Percentiles rank a stretch among this genome's conserved stretches.
phyloP scores from a whole-genome alignment of 2,113 vertebrate species.

The Vulpes ferrilata region DNA sequence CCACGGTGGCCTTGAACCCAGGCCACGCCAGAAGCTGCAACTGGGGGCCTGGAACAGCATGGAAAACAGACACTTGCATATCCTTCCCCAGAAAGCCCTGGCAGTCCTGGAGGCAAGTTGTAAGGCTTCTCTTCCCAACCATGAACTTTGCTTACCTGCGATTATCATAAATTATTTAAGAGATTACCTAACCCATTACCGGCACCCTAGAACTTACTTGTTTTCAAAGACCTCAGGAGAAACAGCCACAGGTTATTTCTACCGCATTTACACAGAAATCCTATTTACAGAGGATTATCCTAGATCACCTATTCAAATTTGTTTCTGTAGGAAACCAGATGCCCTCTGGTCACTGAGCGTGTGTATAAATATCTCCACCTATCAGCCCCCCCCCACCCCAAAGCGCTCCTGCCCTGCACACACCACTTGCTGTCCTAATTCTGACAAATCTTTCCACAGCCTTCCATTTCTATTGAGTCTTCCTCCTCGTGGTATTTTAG shows the following conservation, averaged over 20 bases:
- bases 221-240: conserved; percentile 55
- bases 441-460: conserved; percentile 26
- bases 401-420: background rate
- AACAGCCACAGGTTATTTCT: conserved; percentile 38
- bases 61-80: background rate
- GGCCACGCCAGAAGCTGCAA: background rate
- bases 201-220: conserved; percentile 33
- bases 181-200: conserved; percentile 64
- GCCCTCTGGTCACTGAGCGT: background rate
- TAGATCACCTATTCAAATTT: conserved; percentile 56
- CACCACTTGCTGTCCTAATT: conserved; percentile 34
- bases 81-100: background rate
- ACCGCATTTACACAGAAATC: conserved; percentile 58
- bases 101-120: background rate
- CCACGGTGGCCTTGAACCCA: background rate
- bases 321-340: conserved; percentile 54
- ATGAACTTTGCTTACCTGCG: background rate
- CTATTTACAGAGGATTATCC: conserved; percentile 55
- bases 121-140: background rate
- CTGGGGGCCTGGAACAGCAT: background rate
- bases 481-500: conserved; percentile 37
- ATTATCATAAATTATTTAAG: conserved; percentile 62
- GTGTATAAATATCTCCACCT: background rate
- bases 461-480: background rate
- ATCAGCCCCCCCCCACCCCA: background rate